Base-by-base conservation (phyloP, 2,888 invertebrate genomes). In the Horisme vitalbata region DNA sequence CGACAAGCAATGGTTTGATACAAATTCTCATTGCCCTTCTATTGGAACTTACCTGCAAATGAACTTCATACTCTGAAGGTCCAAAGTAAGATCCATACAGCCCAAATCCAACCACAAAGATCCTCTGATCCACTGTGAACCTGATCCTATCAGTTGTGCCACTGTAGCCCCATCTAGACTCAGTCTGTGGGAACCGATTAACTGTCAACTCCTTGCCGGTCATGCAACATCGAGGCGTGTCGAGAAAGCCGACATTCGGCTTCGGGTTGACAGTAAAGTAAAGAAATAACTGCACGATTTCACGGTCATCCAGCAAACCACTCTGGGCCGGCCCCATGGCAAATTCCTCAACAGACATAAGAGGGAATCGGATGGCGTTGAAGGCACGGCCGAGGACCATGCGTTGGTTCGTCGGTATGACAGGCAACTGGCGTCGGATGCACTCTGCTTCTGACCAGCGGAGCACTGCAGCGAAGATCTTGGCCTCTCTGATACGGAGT, bases 281-380 rank as follows among this genome's bases (percentile, higher is more conserved):
- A 23, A 94, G 86, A 67, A 94, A 94, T 32, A 95, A 75, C 54
- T 93, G 93, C 2, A 96, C 94, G 20, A 95, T 93, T 75, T 96
- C 95, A 53, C 93, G 79, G 68, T 96, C 95, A 33, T 93, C 93
- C 1, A 96, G 83, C 15, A 96, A 84, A 0, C 94, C 94, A 58
- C 94, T 94, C 64, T 94, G 94, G 0, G 95, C 94, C 0, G 94
- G 93, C 0, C 93, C 94, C 75, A 92, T 91, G 0, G 95, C 95
- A 75, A 96, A 96, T 75, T 96, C 96, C 73, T 96, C 95, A 0
- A 95, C 93, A 0, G 94, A 94, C 96, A 96, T 96, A 12, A 96
- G 79, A 0, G 96, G 96, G 73, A 96, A 96, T 14, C 96, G 86
- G 39, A 96, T 93, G 0, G 95, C 91, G 23, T 92, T 91, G 57